Base-by-base conservation (phyloP, 2,797 vertebrate genomes). In the Chromis chromis region DNA sequence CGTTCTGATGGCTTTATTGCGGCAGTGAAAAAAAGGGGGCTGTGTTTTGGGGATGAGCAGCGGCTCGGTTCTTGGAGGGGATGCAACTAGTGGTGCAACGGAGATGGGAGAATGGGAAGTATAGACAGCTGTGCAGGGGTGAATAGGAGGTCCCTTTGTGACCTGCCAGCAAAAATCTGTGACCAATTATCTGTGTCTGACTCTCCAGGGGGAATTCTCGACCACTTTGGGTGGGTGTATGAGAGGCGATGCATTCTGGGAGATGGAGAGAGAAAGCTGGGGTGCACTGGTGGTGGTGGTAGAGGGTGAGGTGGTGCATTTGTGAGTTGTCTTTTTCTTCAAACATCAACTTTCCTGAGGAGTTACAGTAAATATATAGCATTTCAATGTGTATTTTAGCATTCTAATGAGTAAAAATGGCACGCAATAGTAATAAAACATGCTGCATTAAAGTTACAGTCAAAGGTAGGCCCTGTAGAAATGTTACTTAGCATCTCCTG, bases 131-230 rank as follows among this genome's bases (percentile, higher is more conserved):
- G 94, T 86, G 53, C 78, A 72, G 73, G 86, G 90, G 83, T 93
- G 92, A 94, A 95, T 94, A 95, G 92, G 92, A 92, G 91, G 90
- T 93, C 87, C 89, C 89, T 94, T 95, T 95, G 94, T 95, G 89
- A 92, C 87, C 89, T 86, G 87, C 91, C 88, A 92, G 90, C 87
- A 94, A 84, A 94, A 95, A 95, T 94, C 92, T 96, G 95, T 91
- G 92, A 94, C 93, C 94, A 94, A 95, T 96, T 95, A 95, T 95
- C 90, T 94, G 81, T 92, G 92, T 94, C 93, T 92, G 90, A 93
- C 85, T 92, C 86, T 90, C 85, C 91, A 91, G 84, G 89, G 80
- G 90, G 76, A 92, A 89, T 92, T 93, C 83, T 91, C 82, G 66
- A 84, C 87, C 84, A 81, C 75, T 88, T 86, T 89, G 86, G 78